Conservation (phyloP, 2,797 vertebrate species). For the Uromys caudimaculatus region DNA sequence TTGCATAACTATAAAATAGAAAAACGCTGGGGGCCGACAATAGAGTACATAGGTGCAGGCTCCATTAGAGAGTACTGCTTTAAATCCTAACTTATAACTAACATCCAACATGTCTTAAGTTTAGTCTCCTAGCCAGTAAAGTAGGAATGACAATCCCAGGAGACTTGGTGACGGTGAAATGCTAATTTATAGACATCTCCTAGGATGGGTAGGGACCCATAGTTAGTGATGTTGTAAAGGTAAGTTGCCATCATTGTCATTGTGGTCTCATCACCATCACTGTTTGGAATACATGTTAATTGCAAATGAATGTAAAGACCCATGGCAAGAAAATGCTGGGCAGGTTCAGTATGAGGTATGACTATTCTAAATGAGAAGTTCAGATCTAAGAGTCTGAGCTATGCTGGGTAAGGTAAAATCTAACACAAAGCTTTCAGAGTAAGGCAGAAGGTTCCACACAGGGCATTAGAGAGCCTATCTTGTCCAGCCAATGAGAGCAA, state of each 20-base stretch:
- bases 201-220: background rate
- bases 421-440: background rate
- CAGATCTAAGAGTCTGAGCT: background rate
- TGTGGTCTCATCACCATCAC: background rate
- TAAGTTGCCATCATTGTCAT: background rate
- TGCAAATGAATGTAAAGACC: background rate
- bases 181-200: background rate
- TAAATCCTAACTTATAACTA: background rate
- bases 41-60: background rate
- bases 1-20: background rate
- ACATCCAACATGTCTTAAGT: background rate
- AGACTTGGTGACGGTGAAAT: background rate
- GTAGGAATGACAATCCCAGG: background rate
- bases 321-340: background rate
- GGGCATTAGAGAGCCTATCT: background rate
- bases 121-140: constrained; percentile 9
- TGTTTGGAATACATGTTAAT: background rate
- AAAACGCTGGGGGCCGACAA: background rate
- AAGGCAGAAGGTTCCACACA: background rate
- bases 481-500: background rate
- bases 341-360: background rate
- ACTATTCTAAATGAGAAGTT: background rate
- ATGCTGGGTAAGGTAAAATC: background rate
- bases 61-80: background rate
- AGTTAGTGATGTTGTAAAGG: background rate